Percentiles rank a stretch among this genome's conserved stretches.
These are phyloP conservation scores for Strigamia transsilvanica DNA, from an alignment of 2,888 invertebrate species.

Conservation along the genomic window DNA sequence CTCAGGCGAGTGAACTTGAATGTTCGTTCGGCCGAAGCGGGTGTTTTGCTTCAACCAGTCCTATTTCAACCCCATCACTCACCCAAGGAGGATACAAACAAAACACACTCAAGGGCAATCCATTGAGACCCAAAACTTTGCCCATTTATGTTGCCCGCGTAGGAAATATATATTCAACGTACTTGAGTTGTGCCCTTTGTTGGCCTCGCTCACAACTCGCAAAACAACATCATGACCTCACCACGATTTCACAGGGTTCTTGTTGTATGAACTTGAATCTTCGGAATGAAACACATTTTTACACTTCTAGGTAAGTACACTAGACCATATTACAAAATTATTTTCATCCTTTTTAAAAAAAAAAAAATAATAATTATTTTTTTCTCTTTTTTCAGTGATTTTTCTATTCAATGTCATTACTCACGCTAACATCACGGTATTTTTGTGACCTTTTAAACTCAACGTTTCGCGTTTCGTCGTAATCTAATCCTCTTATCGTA, in stretches of 20 bases:
- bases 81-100: neutral
- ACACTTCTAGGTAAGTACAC: neutral
- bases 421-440: conserved; percentile 3
- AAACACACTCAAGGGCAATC: conserved; percentile 3
- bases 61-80: conserved; percentile 28
- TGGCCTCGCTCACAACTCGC: conserved; percentile 10
- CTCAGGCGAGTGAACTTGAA: conserved; percentile 32
- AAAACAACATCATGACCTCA: conserved; percentile 35
- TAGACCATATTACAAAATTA: neutral
- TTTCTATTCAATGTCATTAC: conserved; percentile 18
- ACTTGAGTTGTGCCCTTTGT: conserved; percentile 1
- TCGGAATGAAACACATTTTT: conserved; percentile 24
- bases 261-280: neutral
- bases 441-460: neutral
- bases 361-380: neutral
- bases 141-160: neutral
- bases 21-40: conserved; percentile 38
- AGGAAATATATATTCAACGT: neutral
- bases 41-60: conserved; percentile 30
- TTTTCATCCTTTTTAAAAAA: no score
- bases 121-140: neutral
- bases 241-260: conserved; percentile 2
- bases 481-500: neutral
- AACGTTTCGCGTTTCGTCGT: neutral
- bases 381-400: neutral